phyloP scores from a whole-genome alignment of 2,888 invertebrate species.

The Aelia acuminata region DNA sequence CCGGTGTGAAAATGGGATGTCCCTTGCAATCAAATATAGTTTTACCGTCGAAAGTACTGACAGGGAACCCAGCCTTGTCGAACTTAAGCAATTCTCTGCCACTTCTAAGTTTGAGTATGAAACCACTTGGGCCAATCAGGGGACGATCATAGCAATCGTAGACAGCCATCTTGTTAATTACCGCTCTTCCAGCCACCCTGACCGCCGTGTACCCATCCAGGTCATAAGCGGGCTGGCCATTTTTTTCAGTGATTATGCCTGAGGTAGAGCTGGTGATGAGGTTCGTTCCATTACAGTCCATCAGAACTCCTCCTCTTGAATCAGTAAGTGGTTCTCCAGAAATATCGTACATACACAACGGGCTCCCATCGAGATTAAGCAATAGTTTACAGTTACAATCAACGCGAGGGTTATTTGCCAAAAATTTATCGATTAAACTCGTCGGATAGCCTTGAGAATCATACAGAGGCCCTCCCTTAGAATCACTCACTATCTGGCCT shows the following conservation, averaged over 20 bases:
- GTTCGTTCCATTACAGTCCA: constrained; percentile 53
- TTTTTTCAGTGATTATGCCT: constrained; percentile 40
- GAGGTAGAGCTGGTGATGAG: constrained; percentile 55
- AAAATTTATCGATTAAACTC: constrained; percentile 28
- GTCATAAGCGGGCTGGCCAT: constrained; percentile 61
- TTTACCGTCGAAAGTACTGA: constrained; percentile 55
- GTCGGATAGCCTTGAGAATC: constrained; percentile 60
- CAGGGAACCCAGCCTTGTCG: constrained; percentile 53
- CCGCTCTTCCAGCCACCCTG: constrained; percentile 45
- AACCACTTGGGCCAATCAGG: constrained; percentile 60
- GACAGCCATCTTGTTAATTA: constrained; percentile 30
- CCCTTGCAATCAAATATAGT: constrained; percentile 56
- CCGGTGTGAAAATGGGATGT: constrained; percentile 58
- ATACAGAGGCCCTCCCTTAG: constrained; percentile 54
- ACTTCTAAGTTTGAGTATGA: constrained; percentile 59
- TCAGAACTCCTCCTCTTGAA: constrained; percentile 58
- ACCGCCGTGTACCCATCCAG: constrained; percentile 59
- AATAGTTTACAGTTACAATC: constrained; percentile 54
- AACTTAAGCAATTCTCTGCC: constrained; percentile 59
- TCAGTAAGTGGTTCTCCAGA: constrained; percentile 63
- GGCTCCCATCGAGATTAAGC: constrained; percentile 50
- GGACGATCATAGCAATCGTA: constrained; percentile 62
- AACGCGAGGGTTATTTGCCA: background rate
- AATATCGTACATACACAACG: constrained; percentile 61
- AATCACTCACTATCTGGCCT: constrained; percentile 59